Base-by-base conservation (phyloP, 2,797 vertebrate genomes). In the Poeciliopsis paucimaculata region DNA sequence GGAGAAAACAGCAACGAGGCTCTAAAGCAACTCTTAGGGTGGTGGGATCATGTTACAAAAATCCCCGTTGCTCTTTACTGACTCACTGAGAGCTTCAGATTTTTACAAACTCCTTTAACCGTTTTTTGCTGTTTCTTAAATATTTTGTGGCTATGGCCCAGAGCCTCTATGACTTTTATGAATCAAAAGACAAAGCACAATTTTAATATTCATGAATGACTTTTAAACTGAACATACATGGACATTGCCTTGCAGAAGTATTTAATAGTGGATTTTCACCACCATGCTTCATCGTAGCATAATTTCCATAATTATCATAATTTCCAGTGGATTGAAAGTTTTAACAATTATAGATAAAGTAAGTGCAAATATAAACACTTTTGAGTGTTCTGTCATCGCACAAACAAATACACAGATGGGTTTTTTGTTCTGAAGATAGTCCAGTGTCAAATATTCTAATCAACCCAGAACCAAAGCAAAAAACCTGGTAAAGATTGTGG, bases 11-110 rank as follows among this genome's bases (percentile, higher is more conserved):
- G 55, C 60, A 36, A 72, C 49, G 51, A 34, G 26, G 78, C 62
- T 77, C 88, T 86, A 72, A 80, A 82, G 23, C 43, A 76, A 20
- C 76, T 76, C 78, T 72, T 68, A 10, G 71, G 41, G n/a, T 49
- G 36, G n/a, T 49, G 57, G 77, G 36, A 79, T 89, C 79, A 41
- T 68, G 74, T 82, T 82, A 70, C 43, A 77, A 9, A 41, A 23
- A 20, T 73, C 51, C 43, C 47, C 39, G 5, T 77, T 71, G 41
- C 31, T 75, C 70, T 77, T 76, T 39, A 55, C 18, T 62, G 62
- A 62, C 74, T 70, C 16, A 68, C 41, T 71, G 28, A 12, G 60
- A 75, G 49, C 36, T 81, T 72, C 9, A 43, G 1, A 77, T 77
- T 79, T 82, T 76, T 34, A 28, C 55, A 49, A 41, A 82, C 72